Evolutionary conservation across 1,140 invertebrate genomes (phyloP).

Genomic region (Scaptodrosophila lebanonensis): DNA sequence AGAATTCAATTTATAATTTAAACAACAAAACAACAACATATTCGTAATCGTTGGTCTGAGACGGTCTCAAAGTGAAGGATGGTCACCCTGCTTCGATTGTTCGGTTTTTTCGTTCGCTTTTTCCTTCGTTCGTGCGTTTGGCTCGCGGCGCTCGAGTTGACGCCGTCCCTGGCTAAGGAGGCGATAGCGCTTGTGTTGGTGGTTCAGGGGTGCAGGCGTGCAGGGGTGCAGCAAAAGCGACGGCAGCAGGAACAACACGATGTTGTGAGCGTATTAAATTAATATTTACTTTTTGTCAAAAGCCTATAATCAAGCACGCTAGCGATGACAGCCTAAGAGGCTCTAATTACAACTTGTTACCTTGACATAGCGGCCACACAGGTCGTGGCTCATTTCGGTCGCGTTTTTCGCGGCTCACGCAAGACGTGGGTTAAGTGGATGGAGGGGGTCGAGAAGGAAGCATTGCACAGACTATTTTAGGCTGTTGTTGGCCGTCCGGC

Average conservation of each 20-base stretch:
- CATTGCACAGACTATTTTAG: constrained; percentile 4
- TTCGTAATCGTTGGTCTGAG: too few species aligned
- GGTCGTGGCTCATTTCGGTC: constrained; percentile 64
- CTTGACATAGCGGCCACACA: constrained; percentile 66
- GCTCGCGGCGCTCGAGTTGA: constrained; percentile 28
- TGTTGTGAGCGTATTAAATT: constrained; percentile 63
- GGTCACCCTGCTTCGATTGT: too few species aligned
- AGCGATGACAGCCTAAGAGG: constrained; percentile 77
- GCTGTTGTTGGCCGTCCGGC: neutral
- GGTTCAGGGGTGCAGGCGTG: neutral
- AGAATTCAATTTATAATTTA: too few species aligned
- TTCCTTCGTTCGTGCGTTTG: constrained; percentile 8
- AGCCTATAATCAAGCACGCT: constrained; percentile 76
- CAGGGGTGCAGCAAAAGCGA: too few species aligned
- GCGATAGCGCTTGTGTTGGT: neutral
- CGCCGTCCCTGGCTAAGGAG: too few species aligned
- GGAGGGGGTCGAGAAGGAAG: too few species aligned
- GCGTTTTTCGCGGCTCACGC: neutral
- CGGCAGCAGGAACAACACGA: too few species aligned
- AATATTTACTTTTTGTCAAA: constrained; percentile 77
- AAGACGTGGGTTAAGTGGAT: too few species aligned
- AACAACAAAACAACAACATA: too few species aligned
- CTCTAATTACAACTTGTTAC: constrained; percentile 77
- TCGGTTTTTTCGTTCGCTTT: too few species aligned
- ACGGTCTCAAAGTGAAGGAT: too few species aligned